Percentiles rank a stretch among this genome's conserved stretches.
Conservation (phyloP, 2,888 invertebrate species). For the Diarsia dahlii region DNA sequence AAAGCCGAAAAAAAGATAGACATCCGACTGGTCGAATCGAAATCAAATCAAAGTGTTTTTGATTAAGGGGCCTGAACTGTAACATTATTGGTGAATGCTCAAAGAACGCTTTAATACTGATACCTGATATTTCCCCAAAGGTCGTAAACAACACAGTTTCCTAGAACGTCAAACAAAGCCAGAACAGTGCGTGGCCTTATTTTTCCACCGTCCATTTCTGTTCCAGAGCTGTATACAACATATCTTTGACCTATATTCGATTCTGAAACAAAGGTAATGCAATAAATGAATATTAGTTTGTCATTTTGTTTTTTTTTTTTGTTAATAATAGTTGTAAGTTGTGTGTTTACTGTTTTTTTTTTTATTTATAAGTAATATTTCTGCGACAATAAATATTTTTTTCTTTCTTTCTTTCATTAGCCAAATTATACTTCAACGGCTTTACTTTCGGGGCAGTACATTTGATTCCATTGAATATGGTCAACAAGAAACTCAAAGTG, state of each 20-base stretch:
- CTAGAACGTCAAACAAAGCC: slow-evolving; percentile 76
- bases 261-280: slow-evolving; percentile 59
- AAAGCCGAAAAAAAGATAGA: too few species aligned
- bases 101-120: neutral
- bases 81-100: neutral
- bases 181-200: slow-evolving; percentile 68
- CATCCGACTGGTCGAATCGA: too few species aligned
- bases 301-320: too few species aligned
- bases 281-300: neutral
- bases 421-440: neutral
- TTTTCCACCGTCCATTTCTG: slow-evolving; percentile 60
- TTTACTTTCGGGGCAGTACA: neutral
- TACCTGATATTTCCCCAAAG: slow-evolving; percentile 75
- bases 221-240: slow-evolving; percentile 73
- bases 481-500: neutral
- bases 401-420: too few species aligned
- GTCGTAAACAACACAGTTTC: slow-evolving; percentile 80
- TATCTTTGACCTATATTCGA: slow-evolving; percentile 65
- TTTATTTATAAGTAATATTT: too few species aligned
- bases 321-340: too few species aligned
- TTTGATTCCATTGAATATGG: neutral
- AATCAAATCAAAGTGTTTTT: too few species aligned
- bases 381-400: too few species aligned
- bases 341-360: too few species aligned
- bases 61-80: too few species aligned